phyloP scores from a whole-genome alignment of 2,797 vertebrate genomes.

The Arnoldichthys spilopterus region DNA sequence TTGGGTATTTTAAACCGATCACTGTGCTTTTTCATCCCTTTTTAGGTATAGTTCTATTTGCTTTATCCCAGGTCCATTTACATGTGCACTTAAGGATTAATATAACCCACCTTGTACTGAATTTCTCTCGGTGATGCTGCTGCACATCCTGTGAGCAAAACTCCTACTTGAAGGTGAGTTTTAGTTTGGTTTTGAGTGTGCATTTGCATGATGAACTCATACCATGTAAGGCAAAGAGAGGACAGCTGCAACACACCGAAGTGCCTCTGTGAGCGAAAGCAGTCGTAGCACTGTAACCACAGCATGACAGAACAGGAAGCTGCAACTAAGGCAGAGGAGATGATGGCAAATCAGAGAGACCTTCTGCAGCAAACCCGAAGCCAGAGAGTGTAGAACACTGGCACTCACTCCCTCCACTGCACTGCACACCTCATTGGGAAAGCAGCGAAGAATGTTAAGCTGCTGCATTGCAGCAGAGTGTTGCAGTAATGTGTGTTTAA shows the following conservation, averaged over 20 bases:
- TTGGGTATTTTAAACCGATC: too few relatives aligned
- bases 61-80: too few relatives aligned
- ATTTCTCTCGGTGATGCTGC: not conserved
- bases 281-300: slow-evolving; percentile 4
- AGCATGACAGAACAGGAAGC: slow-evolving; percentile 48
- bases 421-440: not conserved
- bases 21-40: too few relatives aligned
- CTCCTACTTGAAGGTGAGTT: slow-evolving; percentile 14
- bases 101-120: not conserved
- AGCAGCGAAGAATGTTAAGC: slow-evolving; percentile 17
- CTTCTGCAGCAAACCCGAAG: not conserved
- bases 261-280: slow-evolving; percentile 2
- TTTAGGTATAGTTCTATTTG: too few relatives aligned
- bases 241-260: not conserved
- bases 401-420: not conserved
- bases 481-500: not conserved
- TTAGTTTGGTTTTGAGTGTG: slow-evolving; percentile 19
- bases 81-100: not conserved
- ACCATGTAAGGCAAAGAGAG: slow-evolving; percentile 49
- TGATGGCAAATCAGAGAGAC: not conserved
- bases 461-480: slow-evolving; percentile 51
- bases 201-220: not conserved
- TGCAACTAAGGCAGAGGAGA: not conserved
- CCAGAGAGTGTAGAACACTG: not conserved
- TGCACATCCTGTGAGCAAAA: not conserved